Base-by-base conservation (phyloP, 2,888 invertebrate species). In the Rhopalosiphum nymphaeae region DNA sequence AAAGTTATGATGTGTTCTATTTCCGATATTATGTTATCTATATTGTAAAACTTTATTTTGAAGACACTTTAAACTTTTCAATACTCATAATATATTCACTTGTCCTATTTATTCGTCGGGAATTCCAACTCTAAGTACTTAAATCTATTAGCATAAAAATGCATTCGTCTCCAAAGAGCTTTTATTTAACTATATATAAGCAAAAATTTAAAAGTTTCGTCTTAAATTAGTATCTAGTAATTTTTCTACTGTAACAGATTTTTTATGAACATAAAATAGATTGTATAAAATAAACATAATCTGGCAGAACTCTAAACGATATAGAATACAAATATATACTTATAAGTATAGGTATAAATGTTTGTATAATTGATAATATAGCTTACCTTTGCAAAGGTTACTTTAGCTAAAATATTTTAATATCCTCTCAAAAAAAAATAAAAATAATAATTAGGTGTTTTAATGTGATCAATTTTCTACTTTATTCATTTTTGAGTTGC, bases 81-180 rank as follows among this genome's bases (percentile, higher is more conserved):
- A 29, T 44, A 57, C 29, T 89, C 57, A 26, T 36, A 89, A 89
- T 89, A 29, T 57, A 44, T 89, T 89, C 44, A 16, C 44, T 89
- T 57, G 25, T n/a, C 36, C 56, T 42, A 53, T 89, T 29, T 42
- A 16, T 61, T 21, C 57, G 44, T 44, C 44, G 3, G 7, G 2
- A 42, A 61, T 61, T 44, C 29, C 44, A 57, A 44, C 13, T 44
- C 57, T 85, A 85, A 44, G 85, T 42, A 85, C 85, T 85, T 85
- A 85, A 85, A 85, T 85, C 44, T 85, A 85, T 85, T 44, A 42
- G 44, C 26, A 85, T 85, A 85, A 85, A 85, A 25, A 85, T 44
- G 44, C 85, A 85, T 85, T 85, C 85, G 85, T 85, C 85, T 85
- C 85, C 26, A 85, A 85, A 85, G 44, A 44, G 26, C 26, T 85